Evolutionary conservation across 2,888 invertebrate genomes (phyloP).

Genomic region (Meiosimyza platycephala): DNA sequence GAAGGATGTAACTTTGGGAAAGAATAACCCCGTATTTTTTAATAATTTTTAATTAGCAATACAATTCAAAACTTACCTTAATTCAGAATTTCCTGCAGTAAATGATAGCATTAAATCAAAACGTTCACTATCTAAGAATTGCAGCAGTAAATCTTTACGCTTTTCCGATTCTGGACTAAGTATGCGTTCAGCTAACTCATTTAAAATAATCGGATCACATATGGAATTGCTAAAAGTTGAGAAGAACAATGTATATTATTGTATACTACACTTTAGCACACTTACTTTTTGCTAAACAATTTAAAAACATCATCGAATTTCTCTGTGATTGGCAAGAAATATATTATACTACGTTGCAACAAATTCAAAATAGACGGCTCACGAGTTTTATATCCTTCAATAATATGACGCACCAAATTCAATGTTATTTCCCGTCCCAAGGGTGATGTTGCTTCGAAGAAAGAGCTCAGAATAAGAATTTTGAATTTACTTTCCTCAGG

Average conservation of each 20-base stretch:
- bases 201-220: conserved; percentile 62
- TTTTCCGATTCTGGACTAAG: conserved; percentile 65
- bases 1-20: too few relatives aligned
- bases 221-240: conserved; percentile 53
- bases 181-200: conserved; percentile 77
- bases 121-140: conserved; percentile 74
- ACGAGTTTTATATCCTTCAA: conserved; percentile 76
- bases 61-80: conserved; percentile 67
- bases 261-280: conserved; percentile 4
- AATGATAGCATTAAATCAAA: conserved; percentile 81
- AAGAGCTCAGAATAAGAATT: conserved; percentile 84
- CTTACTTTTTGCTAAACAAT: conserved; percentile 61
- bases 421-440: conserved; percentile 85
- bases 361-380: conserved; percentile 76
- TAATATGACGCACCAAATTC: conserved; percentile 84
- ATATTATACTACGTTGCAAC: conserved; percentile 79
- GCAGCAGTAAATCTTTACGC: conserved; percentile 69
- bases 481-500: conserved; percentile 86
- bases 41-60: too few relatives aligned
- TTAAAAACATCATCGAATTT: conserved; percentile 55
- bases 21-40: too few relatives aligned
- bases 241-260: neutral
- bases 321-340: conserved; percentile 76
- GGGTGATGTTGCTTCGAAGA: conserved; percentile 81
- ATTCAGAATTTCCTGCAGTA: conserved; percentile 78